Evolutionary conservation across 2,797 vertebrate species (phyloP).

Genomic region (Cichlasoma orientale): DNA sequence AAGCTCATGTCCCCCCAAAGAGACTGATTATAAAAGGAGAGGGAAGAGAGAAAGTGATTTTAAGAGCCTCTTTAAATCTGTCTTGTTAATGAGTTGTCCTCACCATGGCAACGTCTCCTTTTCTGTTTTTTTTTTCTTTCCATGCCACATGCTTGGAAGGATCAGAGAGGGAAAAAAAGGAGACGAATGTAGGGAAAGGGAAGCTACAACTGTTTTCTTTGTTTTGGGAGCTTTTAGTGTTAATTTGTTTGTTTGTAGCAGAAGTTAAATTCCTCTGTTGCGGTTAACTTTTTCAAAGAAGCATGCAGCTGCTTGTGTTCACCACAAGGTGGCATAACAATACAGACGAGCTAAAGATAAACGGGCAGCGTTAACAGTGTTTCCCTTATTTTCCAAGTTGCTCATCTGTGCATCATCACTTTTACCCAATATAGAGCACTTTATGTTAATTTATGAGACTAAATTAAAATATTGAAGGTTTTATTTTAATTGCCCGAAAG

Average conservation of each 20-base stretch:
- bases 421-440: not conserved
- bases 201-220: constrained; percentile 3
- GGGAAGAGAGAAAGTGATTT: constrained; percentile 57
- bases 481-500: constrained; percentile 32
- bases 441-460: not conserved
- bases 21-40: constrained; percentile 61
- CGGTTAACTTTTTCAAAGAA: constrained; percentile 8
- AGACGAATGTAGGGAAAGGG: not conserved
- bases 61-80: constrained; percentile 71
- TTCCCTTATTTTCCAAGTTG: not conserved
- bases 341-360: constrained; percentile 15
- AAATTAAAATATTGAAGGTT: constrained; percentile 33
- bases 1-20: constrained; percentile 62
- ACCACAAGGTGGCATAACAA: constrained; percentile 62
- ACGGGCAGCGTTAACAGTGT: not conserved
- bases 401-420: constrained; percentile 17
- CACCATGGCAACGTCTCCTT: constrained; percentile 68
- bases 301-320: not conserved
- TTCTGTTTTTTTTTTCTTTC: constrained; percentile 13
- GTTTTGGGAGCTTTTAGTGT: not conserved
- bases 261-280: constrained; percentile 14
- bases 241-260: constrained; percentile 25
- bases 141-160: constrained; percentile 23
- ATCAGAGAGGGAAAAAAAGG: constrained; percentile 4
- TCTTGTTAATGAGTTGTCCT: constrained; percentile 65